Evolutionary conservation across 2,888 invertebrate genomes (phyloP).

Genomic region (Falcaria lacertinaria): DNA sequence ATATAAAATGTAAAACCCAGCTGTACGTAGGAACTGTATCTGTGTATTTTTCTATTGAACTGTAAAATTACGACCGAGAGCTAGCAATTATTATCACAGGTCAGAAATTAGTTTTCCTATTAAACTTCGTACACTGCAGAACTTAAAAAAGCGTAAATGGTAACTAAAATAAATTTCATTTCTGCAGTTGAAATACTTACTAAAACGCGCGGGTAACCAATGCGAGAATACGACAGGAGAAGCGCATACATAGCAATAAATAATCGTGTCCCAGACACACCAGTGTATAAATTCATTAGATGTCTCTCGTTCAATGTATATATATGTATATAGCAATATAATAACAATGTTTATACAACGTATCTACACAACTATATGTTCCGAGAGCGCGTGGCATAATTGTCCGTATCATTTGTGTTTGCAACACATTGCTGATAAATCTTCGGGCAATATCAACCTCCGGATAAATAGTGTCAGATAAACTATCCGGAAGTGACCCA

Average conservation of each 20-base stretch:
- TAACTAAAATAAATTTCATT: slow-evolving; percentile 2
- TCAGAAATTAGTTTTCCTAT: background rate
- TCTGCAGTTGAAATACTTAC: slow-evolving; percentile 1
- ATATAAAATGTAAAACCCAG: too few species aligned
- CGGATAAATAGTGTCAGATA: too few species aligned
- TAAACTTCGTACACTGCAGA: background rate
- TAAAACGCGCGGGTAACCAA: slow-evolving; percentile 1
- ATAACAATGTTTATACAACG: background rate
- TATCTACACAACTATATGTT: slow-evolving; percentile 1
- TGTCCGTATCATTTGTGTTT: too few species aligned
- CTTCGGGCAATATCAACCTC: too few species aligned
- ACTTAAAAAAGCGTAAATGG: slow-evolving; percentile 4
- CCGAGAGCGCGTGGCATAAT: background rate
- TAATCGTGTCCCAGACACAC: background rate
- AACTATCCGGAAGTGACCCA: background rate
- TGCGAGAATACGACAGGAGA: background rate
- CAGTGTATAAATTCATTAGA: slow-evolving; percentile 1
- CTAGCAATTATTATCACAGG: slow-evolving; percentile 5
- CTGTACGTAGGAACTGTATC: too few species aligned
- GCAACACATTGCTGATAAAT: too few species aligned
- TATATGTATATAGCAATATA: background rate
- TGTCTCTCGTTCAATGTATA: background rate
- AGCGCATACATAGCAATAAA: slow-evolving; percentile 1
- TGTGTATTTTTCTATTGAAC: too few species aligned
- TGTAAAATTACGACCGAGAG: background rate